Evolutionary conservation across 2,888 invertebrate species (phyloP).

Genomic region (Dorcus parallelipipedus): DNA sequence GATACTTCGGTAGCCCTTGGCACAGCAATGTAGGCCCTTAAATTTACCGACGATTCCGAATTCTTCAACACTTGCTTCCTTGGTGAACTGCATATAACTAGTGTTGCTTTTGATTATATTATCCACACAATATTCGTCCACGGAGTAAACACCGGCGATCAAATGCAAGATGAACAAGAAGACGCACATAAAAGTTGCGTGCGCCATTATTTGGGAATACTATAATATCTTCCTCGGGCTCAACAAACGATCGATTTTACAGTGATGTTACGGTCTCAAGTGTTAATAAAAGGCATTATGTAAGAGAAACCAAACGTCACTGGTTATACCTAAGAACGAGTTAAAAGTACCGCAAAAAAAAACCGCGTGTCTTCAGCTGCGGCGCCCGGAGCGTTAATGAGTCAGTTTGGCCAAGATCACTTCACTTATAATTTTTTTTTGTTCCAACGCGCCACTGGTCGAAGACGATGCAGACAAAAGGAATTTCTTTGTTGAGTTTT

Average conservation of each 20-base stretch:
- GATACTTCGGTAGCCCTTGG: constrained; percentile 72
- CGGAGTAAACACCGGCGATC: background rate
- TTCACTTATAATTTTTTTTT: too few species aligned
- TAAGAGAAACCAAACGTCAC: too few species aligned
- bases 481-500: background rate
- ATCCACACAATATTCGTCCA: constrained; percentile 2
- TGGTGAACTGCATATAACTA: constrained; percentile 66
- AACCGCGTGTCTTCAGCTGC: too few species aligned
- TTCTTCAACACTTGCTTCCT: constrained; percentile 65
- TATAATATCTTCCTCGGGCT: background rate
- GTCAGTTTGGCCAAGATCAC: too few species aligned
- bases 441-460: background rate
- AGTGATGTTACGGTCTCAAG: too few species aligned
- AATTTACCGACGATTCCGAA: constrained; percentile 67
- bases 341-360: too few species aligned
- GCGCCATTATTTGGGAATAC: constrained; percentile 7
- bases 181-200: background rate
- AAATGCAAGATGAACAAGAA: background rate
- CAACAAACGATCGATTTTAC: too few species aligned
- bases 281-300: too few species aligned
- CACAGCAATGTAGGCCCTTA: constrained; percentile 75
- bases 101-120: constrained; percentile 9
- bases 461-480: background rate
- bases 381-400: too few species aligned
- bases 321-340: too few species aligned